Conservation (phyloP, 2,113 vertebrate species). For the Nibea coibor region DNA sequence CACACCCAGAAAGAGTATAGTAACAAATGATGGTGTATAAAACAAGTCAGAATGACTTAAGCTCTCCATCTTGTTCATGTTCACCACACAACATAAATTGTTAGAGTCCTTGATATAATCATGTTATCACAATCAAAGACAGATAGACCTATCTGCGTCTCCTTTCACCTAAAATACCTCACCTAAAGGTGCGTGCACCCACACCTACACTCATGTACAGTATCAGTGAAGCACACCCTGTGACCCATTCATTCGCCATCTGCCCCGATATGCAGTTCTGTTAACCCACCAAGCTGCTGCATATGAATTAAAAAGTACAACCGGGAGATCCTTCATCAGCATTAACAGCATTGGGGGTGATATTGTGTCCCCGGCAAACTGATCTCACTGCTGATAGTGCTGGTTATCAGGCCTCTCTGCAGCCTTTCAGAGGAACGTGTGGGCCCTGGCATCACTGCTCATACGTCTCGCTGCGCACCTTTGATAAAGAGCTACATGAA, state of each 20-base stretch:
- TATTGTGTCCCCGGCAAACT: slow-evolving; percentile 45
- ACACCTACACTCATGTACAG: not conserved
- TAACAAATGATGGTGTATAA: not conserved
- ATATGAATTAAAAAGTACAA: slow-evolving; percentile 55
- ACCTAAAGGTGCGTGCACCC: not conserved
- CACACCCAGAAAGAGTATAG: not conserved
- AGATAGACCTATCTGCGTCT: not conserved
- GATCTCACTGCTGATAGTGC: slow-evolving; percentile 66
- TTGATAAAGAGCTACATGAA: slow-evolving; percentile 70
- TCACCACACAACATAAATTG: not conserved
- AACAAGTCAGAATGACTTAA: not conserved
- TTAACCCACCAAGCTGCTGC: slow-evolving; percentile 35
- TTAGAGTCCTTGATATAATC: not conserved
- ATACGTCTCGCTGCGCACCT: slow-evolving; percentile 59
- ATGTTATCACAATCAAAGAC: not conserved
- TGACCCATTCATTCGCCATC: slow-evolving; percentile 17
- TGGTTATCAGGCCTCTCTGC: slow-evolving; percentile 58
- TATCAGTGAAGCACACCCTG: slow-evolving; percentile 1
- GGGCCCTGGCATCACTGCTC: slow-evolving; percentile 43
- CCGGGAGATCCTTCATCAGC: slow-evolving; percentile 49
- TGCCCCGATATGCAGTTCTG: slow-evolving; percentile 6
- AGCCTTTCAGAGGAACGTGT: slow-evolving; percentile 45
- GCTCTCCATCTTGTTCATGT: not conserved
- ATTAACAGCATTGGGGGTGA: slow-evolving; percentile 61
- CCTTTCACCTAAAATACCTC: not conserved